Percentiles rank a stretch among this genome's conserved stretches.
Evolutionary conservation across 2,888 invertebrate genomes (phyloP).

Genomic region (Mechanitis messenoides): DNA sequence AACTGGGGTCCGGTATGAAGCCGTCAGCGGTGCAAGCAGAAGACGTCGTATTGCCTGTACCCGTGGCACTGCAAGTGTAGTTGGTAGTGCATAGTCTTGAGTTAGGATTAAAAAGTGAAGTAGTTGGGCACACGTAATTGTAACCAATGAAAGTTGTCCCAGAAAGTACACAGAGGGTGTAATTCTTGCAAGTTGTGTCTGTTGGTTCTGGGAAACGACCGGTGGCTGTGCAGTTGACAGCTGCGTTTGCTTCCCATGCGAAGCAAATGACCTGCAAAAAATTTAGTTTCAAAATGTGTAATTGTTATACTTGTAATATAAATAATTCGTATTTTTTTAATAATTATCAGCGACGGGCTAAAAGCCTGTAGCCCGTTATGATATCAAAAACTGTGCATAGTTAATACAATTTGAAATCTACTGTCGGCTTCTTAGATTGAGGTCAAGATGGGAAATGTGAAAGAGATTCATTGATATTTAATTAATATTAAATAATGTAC

Average conservation of each 20-base stretch:
- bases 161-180: constrained; percentile 54
- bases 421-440: too few species aligned
- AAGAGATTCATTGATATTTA: too few species aligned
- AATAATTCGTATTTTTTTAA: too few species aligned
- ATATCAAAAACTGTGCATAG: too few species aligned
- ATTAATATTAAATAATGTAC: constrained; percentile 24
- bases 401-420: too few species aligned
- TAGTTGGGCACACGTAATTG: constrained; percentile 60
- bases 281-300: background rate
- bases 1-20: constrained; percentile 47
- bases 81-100: constrained; percentile 49
- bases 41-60: constrained; percentile 30
- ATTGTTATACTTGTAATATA: too few species aligned
- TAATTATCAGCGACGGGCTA: too few species aligned
- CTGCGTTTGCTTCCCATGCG: constrained; percentile 40
- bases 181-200: constrained; percentile 62
- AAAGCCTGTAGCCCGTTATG: too few species aligned
- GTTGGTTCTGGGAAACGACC: constrained; percentile 55
- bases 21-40: constrained; percentile 54
- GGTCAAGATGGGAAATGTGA: too few species aligned
- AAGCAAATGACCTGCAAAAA: constrained; percentile 33
- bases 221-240: constrained; percentile 50
- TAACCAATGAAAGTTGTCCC: constrained; percentile 45
- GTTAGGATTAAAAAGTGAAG: constrained; percentile 59
- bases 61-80: constrained; percentile 48